phyloP scores from a whole-genome alignment of 1,140 invertebrate genomes.

The Polypedilum vanderplanki region DNA sequence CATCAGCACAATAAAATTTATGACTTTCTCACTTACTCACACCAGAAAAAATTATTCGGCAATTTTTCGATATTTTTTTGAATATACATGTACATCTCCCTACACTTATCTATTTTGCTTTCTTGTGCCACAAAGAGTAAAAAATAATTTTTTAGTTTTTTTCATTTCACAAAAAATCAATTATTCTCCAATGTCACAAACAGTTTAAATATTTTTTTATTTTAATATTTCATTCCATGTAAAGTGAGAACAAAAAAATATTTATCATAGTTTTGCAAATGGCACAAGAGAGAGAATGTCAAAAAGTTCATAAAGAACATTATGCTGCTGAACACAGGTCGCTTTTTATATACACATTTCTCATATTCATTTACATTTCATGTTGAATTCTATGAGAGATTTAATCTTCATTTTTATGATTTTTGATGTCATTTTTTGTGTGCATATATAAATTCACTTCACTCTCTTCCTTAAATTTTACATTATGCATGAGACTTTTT shows the following conservation, averaged over 20 bases:
- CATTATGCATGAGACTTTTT: too few relatives aligned
- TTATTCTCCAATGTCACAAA: constrained; percentile 6
- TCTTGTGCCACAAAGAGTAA: neutral
- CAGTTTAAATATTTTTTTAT: constrained; percentile 6
- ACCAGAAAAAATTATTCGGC: neutral
- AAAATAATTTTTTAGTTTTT: neutral
- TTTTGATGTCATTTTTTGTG: constrained; percentile 2
- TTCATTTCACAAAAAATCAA: constrained; percentile 14
- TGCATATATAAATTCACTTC: neutral
- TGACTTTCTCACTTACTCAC: neutral
- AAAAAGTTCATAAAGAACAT: constrained; percentile 16
- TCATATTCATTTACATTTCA: neutral
- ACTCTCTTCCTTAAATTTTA: too few relatives aligned
- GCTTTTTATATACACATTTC: neutral
- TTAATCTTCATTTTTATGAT: constrained; percentile 14
- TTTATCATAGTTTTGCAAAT: neutral
- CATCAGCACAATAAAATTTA: constrained; percentile 7
- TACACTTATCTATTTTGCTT: neutral
- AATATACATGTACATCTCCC: neutral
- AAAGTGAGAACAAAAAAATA: neutral
- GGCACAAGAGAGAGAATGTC: neutral
- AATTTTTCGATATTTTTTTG: neutral
- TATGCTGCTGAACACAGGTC: neutral
- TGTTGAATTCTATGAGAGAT: neutral
- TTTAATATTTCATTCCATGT: neutral